Base-by-base conservation (phyloP, 2,888 invertebrate species). In the Drosophila longiperda region DNA sequence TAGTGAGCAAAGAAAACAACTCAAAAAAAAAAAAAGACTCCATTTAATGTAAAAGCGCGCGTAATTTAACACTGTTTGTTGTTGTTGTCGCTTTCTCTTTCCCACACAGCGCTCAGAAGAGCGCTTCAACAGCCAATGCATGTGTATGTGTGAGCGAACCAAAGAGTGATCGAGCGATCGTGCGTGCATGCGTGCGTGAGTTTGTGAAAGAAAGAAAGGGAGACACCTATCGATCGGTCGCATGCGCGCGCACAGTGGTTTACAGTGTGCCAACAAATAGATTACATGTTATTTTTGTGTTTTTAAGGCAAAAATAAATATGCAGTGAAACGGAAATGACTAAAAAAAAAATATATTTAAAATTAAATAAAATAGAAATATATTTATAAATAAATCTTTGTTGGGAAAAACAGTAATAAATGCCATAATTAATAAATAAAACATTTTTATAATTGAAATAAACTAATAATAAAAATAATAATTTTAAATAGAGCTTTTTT, bases 41-140 rank as follows among this genome's bases (percentile, higher is more conserved):
- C 75, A 57, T 69, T 80, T 73, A 66, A 73, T 77, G 90, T 84
- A 85, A 85, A 85, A 89, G 90, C 90, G 90, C 85, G 85, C 88
- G 85, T 87, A 85, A 89, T 82, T 89, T 89, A 89, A 87, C 88
- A 89, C 90, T 75, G 62, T 42, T 64, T 61, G 36, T 50, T 60
- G 70, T 69, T 79, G 83, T 75, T 80, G 79, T 79, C 73, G 85
- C 88, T 84, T 85, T 85, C 85, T 85, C 90, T 85, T 89, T 89
- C 83, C 70, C 80, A 67, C 80, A 75, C 73, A 66, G 49, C 49
- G 34, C 55, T 40, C 32, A 40, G 29, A 57, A 50, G 59, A 69
- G 70, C 63, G 66, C 29, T 62, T 62, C 55, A 66, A 54, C 50
- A 26, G 65, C 45, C 48, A 59, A 45, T 38, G 64, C 23, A n/a